Base-by-base conservation (phyloP, 2,797 vertebrate species). In the Harpagifer antarcticus region DNA sequence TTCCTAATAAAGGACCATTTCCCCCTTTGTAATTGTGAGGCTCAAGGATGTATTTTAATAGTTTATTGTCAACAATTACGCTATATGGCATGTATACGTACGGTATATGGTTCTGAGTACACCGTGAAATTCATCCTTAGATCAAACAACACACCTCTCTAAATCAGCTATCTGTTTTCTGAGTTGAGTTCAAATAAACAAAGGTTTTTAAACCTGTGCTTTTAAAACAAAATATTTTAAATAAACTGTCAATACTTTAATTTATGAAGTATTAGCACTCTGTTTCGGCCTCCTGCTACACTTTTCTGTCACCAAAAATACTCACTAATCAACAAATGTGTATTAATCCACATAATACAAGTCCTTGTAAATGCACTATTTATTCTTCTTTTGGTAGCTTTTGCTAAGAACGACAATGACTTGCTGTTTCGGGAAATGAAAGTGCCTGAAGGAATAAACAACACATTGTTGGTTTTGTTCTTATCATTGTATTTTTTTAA, bases 401-500 rank as follows among this genome's bases (percentile, higher is more conserved):
- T 44, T 19, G 10, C 19, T 23, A 3, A 60, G 40, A 47, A 20
- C 13, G 44, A 10, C 52, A 60, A 14, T 45, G 4, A 60, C 20
- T 17, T 45, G n/a, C 13, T 54, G 5, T 33, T 64, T 15, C 15
- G n/a, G 37, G 53, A 11, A 47, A 31, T 12, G 0, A 37, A 50
- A 58, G 16, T 3, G 9, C 1, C 33, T 37, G 6, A 37, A 42
- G 9, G 53, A 37, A 55, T 4, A 37, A 13, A 17, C 17, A 49
- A 40, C 5, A 43, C 10, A 17, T 49, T 23, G 12, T 47, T 23
- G 13, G 44, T 66, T 59, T 37, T 17, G 2, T 4, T 54, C 15
- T 61, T 55, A 47, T 53, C 14, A 11, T n/a, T 47, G n/a, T 20
- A n/a, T 66, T 45, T 19, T 9, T 9, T 67, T 67, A 14, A 52